These are phyloP conservation scores for Herminia tarsipennalis DNA, from an alignment of 2,888 invertebrate genomes.

Conservation along the genomic window DNA sequence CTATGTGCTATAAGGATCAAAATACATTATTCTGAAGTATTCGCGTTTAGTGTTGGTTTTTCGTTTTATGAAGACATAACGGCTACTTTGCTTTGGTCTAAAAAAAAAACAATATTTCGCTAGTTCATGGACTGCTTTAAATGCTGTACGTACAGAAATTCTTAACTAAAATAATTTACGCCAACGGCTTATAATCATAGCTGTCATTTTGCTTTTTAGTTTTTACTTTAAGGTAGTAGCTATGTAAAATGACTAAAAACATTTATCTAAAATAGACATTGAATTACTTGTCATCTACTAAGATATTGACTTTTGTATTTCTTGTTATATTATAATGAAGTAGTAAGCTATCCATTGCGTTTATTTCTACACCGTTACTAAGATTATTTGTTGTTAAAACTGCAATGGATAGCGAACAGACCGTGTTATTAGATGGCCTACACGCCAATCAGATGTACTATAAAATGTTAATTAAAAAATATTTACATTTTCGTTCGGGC, in stretches of 20 bases:
- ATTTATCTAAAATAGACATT: slow-evolving; percentile 64
- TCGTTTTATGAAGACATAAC: too few species aligned
- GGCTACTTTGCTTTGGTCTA: too few species aligned
- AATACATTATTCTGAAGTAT: too few species aligned
- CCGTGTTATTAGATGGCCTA: background rate
- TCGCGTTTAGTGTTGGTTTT: too few species aligned
- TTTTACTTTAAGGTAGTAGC: background rate
- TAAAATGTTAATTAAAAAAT: slow-evolving; percentile 8
- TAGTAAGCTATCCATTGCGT: slow-evolving; percentile 7
- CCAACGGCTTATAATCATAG: too few species aligned
- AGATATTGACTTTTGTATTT: slow-evolving; percentile 16
- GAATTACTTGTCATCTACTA: slow-evolving; percentile 20
- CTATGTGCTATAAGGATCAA: too few species aligned
- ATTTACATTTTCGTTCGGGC: slow-evolving; percentile 22
- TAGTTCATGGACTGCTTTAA: too few species aligned
- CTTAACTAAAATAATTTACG: too few species aligned
- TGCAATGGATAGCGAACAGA: slow-evolving; percentile 8
- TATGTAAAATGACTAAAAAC: slow-evolving; percentile 32
- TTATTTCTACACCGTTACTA: background rate
- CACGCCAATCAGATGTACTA: background rate
- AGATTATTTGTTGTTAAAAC: background rate
- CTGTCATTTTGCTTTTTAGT: too few species aligned
- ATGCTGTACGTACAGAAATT: too few species aligned
- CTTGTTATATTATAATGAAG: slow-evolving; percentile 3
- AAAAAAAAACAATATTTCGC: too few species aligned